Base-by-base conservation (phyloP, 2,113 vertebrate species). In the Tachysurus vachellii region DNA sequence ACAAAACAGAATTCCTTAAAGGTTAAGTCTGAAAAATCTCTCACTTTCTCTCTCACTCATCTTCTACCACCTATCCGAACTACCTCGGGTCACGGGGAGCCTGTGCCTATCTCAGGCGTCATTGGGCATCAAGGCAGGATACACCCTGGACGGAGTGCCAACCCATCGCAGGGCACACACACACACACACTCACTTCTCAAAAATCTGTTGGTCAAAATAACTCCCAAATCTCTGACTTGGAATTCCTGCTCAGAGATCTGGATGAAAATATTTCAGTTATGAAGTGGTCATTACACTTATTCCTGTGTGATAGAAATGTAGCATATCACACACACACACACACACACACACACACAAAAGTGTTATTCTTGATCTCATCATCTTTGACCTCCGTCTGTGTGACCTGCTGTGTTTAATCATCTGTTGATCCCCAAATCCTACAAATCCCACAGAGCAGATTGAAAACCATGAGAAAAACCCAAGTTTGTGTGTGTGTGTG, bases 381-480 rank as follows among this genome's bases (percentile, higher is more conserved):
- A 68, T 47, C 42, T 14, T 36, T 83, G 64, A 62, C 82, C 64
- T 59, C n/a, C 13, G 50, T 75, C 59, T 82, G 75, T 3, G 50
- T 89, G 85, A 61, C 81, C 87, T 86, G 50, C 68, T 86, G 79
- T 89, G 26, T 82, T 88, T 84, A 86, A 82, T 86, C 66, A 85
- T 86, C 82, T 71, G 64, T 86, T 85, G 83, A 87, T 86, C 80
- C 83, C 75, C 50, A 83, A 88, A 87, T 91, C 85, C 80, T 83
- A 47, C 71, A 76, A 85, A 61, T 71, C n/a, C 73, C 77, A 14
- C 50, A 64, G 83, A 61, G 64, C 85, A 68, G 86, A 81, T 89
- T 80, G 80, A 61, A 88, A 87, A 85, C 50, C 59, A 28, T 9
- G 44, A 57, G 73, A 76, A 44, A 26, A 76, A 23, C 11, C 17